phyloP scores from a whole-genome alignment of 2,888 invertebrate genomes.

The Drosophila merina region DNA sequence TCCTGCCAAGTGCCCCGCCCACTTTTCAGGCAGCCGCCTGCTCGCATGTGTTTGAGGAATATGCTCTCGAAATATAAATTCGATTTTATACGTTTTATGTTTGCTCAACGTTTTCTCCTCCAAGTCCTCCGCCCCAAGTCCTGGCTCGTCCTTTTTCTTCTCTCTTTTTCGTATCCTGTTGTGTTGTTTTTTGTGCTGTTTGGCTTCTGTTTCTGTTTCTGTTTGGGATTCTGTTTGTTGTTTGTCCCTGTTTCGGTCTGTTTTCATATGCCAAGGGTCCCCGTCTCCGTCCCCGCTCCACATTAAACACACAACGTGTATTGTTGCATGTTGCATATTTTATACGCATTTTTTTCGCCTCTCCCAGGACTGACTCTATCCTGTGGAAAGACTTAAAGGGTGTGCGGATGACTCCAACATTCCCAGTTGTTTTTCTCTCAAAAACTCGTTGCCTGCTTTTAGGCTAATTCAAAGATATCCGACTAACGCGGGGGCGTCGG shows the following conservation, averaged over 20 bases:
- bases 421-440: background rate
- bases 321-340: slow-evolving; percentile 50
- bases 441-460: slow-evolving; percentile 27
- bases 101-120: slow-evolving; percentile 54
- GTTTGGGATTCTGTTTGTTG: slow-evolving; percentile 45
- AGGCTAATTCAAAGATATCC: slow-evolving; percentile 35
- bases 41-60: slow-evolving; percentile 62
- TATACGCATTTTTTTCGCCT: slow-evolving; percentile 4
- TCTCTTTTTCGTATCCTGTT: background rate
- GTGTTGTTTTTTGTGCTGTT: background rate
- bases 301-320: slow-evolving; percentile 30
- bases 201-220: slow-evolving; percentile 13
- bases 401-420: too few species aligned
- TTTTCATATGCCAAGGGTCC: slow-evolving; percentile 65
- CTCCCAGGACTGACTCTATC: too few species aligned
- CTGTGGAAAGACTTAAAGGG: too few species aligned
- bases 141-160: too few species aligned
- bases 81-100: slow-evolving; percentile 76
- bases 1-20: too few species aligned
- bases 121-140: slow-evolving; percentile 5
- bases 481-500: background rate
- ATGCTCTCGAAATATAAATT: slow-evolving; percentile 76
- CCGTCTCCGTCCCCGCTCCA: slow-evolving; percentile 2
- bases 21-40: slow-evolving; percentile 1
- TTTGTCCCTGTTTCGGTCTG: slow-evolving; percentile 51